Evolutionary conservation across 2,888 invertebrate species (phyloP), one percentile per base, ranked within the genome.

Genomic region (Antheraea yamamai): DNA sequence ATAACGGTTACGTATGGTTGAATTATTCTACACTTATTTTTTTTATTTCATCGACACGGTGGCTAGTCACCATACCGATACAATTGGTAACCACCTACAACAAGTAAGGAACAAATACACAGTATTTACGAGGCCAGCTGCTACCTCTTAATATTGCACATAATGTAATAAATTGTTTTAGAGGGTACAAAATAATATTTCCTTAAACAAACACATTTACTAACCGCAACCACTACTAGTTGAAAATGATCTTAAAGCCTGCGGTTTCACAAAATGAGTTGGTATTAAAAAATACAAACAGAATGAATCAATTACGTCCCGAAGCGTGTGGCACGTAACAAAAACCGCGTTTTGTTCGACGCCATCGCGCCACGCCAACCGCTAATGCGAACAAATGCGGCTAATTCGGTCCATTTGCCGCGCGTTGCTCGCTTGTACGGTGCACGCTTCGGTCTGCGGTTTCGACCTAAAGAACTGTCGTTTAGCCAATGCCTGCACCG

Each of bases 281-380:
- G 26, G 26, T 39, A 14, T 16, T 58, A 52, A 68, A 58, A 73
- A 70, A 75, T 10, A 58, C 58, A 73, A 75, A 73, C 75, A 66
- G 52, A 81, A 79, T 77, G 78, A 80, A 81, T 81, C 80, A 81
- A 81, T 81, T 80, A 77, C 77, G 8, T 18, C 26, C 75, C 76
- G 77, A 72, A 74, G 61, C 23, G 61, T 61, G 61, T 61, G 61
- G 61, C 61, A 61, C 61, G 73, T 72, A 52, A 76, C 79, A 80
- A 80, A 80, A 80, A 80, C 76, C 77, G 75, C 74, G 75, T 74
- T 26, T 61, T 26, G 74, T 70, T 66, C 68, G 68, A 72, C 39
- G 72, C 74, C 51, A 39, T 12, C 47, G 12, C 47, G 2, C 47
- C 47, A 12, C 52, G 64, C 61, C 73, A 76, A 61, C 78, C 79